A percentile compares a stretch with the other conserved stretches of the same genome.
These are phyloP conservation scores for Drosophila neonasuta DNA, from an alignment of 2,888 invertebrate species.

Conservation along the genomic window DNA sequence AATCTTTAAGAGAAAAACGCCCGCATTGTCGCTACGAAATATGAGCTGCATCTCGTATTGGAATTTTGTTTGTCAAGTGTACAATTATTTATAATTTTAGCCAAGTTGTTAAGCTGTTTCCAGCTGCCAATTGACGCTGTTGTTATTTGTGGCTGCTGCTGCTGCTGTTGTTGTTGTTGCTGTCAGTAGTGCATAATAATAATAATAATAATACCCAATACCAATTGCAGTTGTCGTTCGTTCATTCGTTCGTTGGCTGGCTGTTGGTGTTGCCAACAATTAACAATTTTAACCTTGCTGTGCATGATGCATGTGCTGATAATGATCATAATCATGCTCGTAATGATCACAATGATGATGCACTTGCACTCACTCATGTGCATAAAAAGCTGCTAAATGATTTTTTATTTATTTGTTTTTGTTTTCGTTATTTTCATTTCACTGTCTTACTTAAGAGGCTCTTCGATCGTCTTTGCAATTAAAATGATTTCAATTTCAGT, in stretches of 20 bases:
- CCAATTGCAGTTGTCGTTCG: constrained; percentile 45
- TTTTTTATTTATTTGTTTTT: constrained; percentile 31
- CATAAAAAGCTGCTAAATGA: constrained; percentile 62
- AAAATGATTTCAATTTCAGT: constrained; percentile 21
- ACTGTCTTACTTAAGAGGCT: constrained; percentile 26
- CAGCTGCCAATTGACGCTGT: constrained; percentile 22
- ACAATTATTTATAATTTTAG: constrained; percentile 56
- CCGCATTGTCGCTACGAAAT: constrained; percentile 25
- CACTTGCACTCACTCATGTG: constrained; percentile 41
- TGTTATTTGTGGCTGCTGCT: not conserved
- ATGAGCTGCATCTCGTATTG: constrained; percentile 12
- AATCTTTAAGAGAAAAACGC: constrained; percentile 46
- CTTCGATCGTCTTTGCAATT: constrained; percentile 34
- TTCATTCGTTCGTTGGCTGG: not conserved
- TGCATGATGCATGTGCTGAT: constrained; percentile 60
- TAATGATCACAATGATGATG: constrained; percentile 32
- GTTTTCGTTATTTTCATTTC: constrained; percentile 14
- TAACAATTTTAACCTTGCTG: constrained; percentile 69
- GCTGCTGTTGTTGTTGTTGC: constrained; percentile 9
- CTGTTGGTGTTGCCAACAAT: constrained; percentile 44
- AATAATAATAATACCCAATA: constrained; percentile 28
- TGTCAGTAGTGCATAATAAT: constrained; percentile 40
- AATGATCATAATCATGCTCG: constrained; percentile 13
- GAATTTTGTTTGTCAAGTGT: constrained; percentile 61
- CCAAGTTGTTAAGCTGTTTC: constrained; percentile 31